These are phyloP conservation scores for Sphaerophoria rueppellii DNA, from an alignment of 2,888 invertebrate genomes.

Conservation along the genomic window DNA sequence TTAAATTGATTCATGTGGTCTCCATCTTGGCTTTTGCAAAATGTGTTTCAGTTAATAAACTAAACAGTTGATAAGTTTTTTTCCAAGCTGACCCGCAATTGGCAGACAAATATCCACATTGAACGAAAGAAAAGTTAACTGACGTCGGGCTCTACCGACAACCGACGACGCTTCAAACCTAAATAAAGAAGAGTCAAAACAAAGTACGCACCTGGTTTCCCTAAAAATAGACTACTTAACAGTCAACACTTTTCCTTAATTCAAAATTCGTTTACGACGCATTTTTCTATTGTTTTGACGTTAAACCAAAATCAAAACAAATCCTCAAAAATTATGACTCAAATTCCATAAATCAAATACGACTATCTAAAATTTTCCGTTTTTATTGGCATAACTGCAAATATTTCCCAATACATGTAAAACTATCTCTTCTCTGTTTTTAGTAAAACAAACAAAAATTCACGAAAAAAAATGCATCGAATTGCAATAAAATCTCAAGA, in stretches of 20 bases:
- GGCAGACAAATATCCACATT: not conserved
- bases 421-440: slow-evolving; percentile 8
- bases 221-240: slow-evolving; percentile 21
- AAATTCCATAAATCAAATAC: slow-evolving; percentile 37
- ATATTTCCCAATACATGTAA: slow-evolving; percentile 46
- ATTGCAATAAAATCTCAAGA: slow-evolving; percentile 53
- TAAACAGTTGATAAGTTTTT: no score
- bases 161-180: no score
- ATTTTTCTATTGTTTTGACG: slow-evolving; percentile 9
- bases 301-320: slow-evolving; percentile 48
- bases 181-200: not conserved
- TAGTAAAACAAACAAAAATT: not conserved
- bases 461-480: slow-evolving; percentile 40
- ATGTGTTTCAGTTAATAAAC: no score
- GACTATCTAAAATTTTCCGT: not conserved
- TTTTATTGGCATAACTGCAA: slow-evolving; percentile 6
- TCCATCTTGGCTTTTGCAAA: no score
- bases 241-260: not conserved
- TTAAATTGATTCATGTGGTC: no score
- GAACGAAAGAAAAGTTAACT: not conserved
- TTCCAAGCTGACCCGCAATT: no score
- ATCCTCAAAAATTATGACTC: slow-evolving; percentile 33
- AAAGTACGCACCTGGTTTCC: slow-evolving; percentile 31
- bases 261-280: not conserved
- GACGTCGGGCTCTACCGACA: no score